These are phyloP conservation scores for Tryphoninae sp. DNA, from an alignment of 2,888 invertebrate genomes.

Conservation along the genomic window DNA sequence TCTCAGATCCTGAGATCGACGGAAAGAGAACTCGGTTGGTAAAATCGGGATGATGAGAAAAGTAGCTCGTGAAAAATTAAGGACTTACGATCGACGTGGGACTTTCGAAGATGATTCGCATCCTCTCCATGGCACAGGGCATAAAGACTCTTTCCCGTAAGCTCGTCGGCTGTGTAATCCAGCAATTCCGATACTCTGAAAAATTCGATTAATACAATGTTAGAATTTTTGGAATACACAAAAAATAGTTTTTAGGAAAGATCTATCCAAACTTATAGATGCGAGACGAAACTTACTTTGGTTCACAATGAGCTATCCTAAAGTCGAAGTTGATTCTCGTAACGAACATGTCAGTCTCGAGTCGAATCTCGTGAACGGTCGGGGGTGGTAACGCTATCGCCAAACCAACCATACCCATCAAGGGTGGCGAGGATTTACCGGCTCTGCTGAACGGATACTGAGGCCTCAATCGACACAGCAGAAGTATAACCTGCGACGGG, in stretches of 20 bases:
- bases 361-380: constrained; percentile 97
- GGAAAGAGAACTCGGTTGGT: neutral
- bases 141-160: constrained; percentile 96
- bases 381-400: constrained; percentile 98
- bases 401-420: constrained; percentile 96
- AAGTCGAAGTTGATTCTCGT: constrained; percentile 98
- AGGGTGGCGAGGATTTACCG: constrained; percentile 92
- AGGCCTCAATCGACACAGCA: constrained; percentile 94
- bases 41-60: no score
- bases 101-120: constrained; percentile 95
- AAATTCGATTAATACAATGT: constrained; percentile 59
- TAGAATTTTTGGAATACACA: constrained; percentile 11
- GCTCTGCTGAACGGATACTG: constrained; percentile 96
- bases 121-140: constrained; percentile 98
- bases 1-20: neutral
- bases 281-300: constrained; percentile 86
- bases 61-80: no score
- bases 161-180: constrained; percentile 96
- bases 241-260: neutral
- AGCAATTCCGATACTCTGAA: constrained; percentile 94
- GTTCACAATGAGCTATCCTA: constrained; percentile 98
- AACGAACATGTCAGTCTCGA: constrained; percentile 98
- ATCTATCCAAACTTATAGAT: neutral
- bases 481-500: constrained; percentile 91
- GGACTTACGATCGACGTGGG: constrained; percentile 97